phyloP scores from a whole-genome alignment of 35 echinoderm and acorn worm genomes.

The Hemicentrotus pulcherrimus region DNA sequence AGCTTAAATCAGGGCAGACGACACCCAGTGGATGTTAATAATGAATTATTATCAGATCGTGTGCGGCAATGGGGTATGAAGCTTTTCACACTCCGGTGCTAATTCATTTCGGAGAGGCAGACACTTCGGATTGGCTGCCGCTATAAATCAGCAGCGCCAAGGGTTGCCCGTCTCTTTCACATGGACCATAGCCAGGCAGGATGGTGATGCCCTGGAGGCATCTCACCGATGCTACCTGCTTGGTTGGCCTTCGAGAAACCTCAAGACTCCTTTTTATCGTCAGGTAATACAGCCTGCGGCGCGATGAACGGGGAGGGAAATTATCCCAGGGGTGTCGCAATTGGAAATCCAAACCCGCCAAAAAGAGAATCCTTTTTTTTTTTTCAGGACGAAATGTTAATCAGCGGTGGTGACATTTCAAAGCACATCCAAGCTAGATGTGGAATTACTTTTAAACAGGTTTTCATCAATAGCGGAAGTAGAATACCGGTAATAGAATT shows the following conservation, averaged over 20 bases:
- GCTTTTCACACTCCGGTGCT: background rate
- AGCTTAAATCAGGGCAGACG: background rate
- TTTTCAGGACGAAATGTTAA: background rate
- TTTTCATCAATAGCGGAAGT: background rate
- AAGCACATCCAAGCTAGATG: background rate
- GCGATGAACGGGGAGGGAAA: background rate
- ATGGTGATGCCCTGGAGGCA: background rate
- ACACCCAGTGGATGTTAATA: background rate
- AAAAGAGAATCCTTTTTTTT: background rate
- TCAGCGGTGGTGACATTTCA: background rate
- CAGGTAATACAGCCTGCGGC: background rate
- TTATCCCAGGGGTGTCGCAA: background rate
- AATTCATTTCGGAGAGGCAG: conserved; percentile 16
- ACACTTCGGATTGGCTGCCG: background rate
- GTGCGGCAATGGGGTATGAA: background rate
- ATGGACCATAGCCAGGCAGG: background rate
- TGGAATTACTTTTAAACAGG: background rate
- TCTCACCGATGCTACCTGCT: background rate
- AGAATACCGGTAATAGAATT: background rate
- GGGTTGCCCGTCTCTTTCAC: background rate
- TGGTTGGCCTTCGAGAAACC: background rate
- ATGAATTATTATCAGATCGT: conserved; percentile 14
- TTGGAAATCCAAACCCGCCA: background rate
- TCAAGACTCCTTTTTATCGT: background rate
- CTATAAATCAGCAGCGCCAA: background rate